Evolutionary conservation across 2,888 invertebrate genomes (phyloP), one percentile per base, ranked within the genome.

Genomic region (Eupithecia tripunctaria): DNA sequence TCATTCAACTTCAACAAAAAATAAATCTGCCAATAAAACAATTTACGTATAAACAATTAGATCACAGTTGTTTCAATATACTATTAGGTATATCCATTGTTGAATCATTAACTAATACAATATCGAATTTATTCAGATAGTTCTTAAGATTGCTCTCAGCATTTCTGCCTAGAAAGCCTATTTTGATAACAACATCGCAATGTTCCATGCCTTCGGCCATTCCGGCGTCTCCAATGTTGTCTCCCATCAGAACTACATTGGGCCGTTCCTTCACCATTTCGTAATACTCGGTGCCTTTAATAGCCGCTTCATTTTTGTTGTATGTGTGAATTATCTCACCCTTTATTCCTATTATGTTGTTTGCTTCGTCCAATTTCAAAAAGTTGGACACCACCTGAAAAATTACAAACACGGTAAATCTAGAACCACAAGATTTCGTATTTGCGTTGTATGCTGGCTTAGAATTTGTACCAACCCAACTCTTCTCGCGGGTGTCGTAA

Each of bases 181-280:
- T 97, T 92, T 97, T 98, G 66, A 99, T 93, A 67, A 98, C 95
- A 41, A 96, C 96, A 73, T 96, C 95, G 6, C 96, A 95, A 76
- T 96, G 95, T 1, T 97, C 96, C 82, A 98, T 96, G 1, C 99
- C 99, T 78, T 98, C 97, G 0, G 97, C 97, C 99, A 99, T 99
- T 27, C 96, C 95, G 0, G 98, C 96, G 92, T 99, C 99, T 0
- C 99, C 99, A 1, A 98, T 91, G 0, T 97, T 97, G 88, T 99
- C 99, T 0, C 99, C 99, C 96, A 99, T 95, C 0, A 99, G 94
- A 41, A 99, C 95, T 0, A 98, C 97, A 89, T 99, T 98, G 76
- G 95, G 95, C 21, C 98, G 95, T 67, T 95, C 93, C 71, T 95
- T 94, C 0, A 97, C 95, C 83, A 96, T 89, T 68, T 96, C 95